A percentile compares a stretch with the other conserved stretches of the same genome.
Evolutionary conservation across 2,113 vertebrate genomes (phyloP).

Genomic region (Callipepla squamata): DNA sequence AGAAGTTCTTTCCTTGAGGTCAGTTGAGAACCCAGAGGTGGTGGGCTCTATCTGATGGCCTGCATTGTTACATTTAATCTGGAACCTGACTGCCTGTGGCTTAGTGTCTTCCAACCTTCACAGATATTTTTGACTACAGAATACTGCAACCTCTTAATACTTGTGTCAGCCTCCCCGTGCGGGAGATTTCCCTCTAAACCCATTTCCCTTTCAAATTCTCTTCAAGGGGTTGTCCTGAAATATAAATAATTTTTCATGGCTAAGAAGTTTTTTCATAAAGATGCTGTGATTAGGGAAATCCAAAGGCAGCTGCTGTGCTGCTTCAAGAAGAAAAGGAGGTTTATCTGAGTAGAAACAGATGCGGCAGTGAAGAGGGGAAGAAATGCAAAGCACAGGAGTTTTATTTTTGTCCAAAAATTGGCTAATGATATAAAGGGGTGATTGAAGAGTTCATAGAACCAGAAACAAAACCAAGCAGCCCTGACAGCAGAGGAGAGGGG

Average conservation of each 20-base stretch:
- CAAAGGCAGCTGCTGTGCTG: slow-evolving; percentile 46
- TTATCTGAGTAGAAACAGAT: slow-evolving; percentile 52
- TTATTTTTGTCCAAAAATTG: slow-evolving; percentile 51
- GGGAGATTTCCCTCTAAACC: slow-evolving; percentile 41
- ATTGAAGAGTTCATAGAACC: slow-evolving; percentile 4
- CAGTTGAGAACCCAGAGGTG: background rate
- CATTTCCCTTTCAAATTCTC: slow-evolving; percentile 13
- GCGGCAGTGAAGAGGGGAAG: background rate
- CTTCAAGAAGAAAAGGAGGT: background rate
- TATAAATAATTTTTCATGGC: slow-evolving; percentile 54
- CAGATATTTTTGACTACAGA: background rate
- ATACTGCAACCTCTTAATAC: background rate
- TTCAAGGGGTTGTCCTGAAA: slow-evolving; percentile 53
- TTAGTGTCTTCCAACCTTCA: background rate
- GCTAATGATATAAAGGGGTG: background rate
- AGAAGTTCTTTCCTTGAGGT: background rate
- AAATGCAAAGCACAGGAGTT: slow-evolving; percentile 49
- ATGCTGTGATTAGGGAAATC: slow-evolving; percentile 64
- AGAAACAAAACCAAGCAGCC: slow-evolving; percentile 26
- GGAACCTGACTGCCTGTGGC: background rate
- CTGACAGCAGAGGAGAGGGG: background rate
- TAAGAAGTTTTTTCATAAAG: slow-evolving; percentile 52
- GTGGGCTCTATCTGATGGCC: background rate
- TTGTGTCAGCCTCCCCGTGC: background rate
- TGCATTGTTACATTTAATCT: background rate